These are phyloP conservation scores for Furcula furcula DNA, from an alignment of 2,888 invertebrate species.

Conservation along the genomic window DNA sequence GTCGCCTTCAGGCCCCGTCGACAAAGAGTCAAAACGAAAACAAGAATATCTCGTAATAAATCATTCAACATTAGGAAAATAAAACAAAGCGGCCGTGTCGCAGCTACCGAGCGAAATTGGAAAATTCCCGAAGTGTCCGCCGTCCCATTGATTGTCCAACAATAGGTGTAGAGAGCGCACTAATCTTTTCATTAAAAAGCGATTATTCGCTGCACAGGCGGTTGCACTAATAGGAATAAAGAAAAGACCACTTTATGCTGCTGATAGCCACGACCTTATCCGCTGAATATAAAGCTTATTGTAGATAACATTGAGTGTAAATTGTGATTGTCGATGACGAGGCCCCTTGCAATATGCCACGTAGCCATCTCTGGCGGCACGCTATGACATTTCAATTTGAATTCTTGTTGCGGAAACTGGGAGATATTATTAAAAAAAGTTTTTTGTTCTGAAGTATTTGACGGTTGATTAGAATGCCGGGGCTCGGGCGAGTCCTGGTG, in stretches of 20 bases:
- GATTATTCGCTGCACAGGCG: conserved; percentile 76
- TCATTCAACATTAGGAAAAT: conserved; percentile 31
- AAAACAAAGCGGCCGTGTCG: conserved; percentile 33
- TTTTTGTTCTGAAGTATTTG: conserved; percentile 41
- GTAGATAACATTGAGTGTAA: conserved; percentile 15
- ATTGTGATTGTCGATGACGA: conserved; percentile 27
- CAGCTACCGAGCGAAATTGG: conserved; percentile 60
- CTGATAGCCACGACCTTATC: conserved; percentile 27
- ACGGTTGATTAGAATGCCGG: conserved; percentile 37
- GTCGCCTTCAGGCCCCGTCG: neutral
- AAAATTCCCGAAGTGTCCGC: conserved; percentile 71
- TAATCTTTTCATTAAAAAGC: conserved; percentile 82
- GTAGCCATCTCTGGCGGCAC: conserved; percentile 49
- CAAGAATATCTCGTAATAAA: conserved; percentile 27
- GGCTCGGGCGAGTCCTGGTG: too few species aligned
- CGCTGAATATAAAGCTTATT: conserved; percentile 28
- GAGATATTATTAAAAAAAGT: conserved; percentile 59
- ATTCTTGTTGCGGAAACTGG: conserved; percentile 59
- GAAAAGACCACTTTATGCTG: conserved; percentile 35
- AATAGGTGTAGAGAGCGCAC: conserved; percentile 59
- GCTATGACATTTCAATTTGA: conserved; percentile 79
- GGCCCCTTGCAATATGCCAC: conserved; percentile 62
- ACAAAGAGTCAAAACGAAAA: conserved; percentile 14
- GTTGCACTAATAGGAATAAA: conserved; percentile 76
- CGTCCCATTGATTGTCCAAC: conserved; percentile 60